phyloP scores from a whole-genome alignment of 2,888 invertebrate species.

The Hypselothyrea guttata region DNA sequence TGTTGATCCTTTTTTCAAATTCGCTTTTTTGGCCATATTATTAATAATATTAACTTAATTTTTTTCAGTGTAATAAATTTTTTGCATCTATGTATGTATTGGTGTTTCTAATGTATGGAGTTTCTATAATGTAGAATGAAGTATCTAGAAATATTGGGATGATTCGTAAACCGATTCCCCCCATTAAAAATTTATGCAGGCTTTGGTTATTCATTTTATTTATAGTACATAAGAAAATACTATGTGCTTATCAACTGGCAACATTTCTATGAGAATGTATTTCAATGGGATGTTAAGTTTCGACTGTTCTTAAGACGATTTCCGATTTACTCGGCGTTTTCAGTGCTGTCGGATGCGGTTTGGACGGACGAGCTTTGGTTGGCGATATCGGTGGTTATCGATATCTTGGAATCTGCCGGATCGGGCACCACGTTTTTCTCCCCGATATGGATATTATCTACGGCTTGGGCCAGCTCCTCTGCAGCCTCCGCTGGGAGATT shows the following conservation, averaged over 20 bases:
- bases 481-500: background rate
- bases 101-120: no score
- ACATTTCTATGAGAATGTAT: slow-evolving; percentile 43
- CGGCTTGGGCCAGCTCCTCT: slow-evolving; percentile 25
- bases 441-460: slow-evolving; percentile 44
- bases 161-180: background rate
- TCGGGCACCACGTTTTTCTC: slow-evolving; percentile 35
- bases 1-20: no score
- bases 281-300: slow-evolving; percentile 50
- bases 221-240: slow-evolving; percentile 59
- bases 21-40: no score
- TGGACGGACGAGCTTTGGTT: slow-evolving; percentile 59
- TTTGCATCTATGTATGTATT: no score
- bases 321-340: slow-evolving; percentile 44
- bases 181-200: background rate
- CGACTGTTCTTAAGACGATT: slow-evolving; percentile 4
- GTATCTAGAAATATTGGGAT: no score
- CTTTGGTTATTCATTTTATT: slow-evolving; percentile 23
- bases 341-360: slow-evolving; percentile 37
- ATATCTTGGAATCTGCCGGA: background rate
- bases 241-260: slow-evolving; percentile 37
- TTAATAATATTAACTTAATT: no score
- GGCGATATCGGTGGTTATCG: slow-evolving; percentile 24
- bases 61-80: no score
- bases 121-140: no score